Percentiles rank a stretch among this genome's conserved stretches.
Evolutionary conservation across 37 sponge, comb jelly and placozoan genomes (phyloP).

Genomic region (Aphrocallistes beatrix): DNA sequence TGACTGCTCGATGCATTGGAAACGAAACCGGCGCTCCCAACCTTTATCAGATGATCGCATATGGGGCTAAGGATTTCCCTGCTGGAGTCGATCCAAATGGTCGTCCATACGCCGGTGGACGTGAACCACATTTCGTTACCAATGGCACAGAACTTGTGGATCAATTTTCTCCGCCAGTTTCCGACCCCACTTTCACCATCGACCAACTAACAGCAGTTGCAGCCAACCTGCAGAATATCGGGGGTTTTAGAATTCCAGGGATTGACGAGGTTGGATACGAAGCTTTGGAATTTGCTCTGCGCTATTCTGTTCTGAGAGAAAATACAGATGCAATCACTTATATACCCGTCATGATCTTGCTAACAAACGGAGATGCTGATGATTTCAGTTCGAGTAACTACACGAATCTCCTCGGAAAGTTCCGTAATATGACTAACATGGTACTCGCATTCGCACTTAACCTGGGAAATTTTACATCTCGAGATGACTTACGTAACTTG

Average conservation of each 20-base stretch:
- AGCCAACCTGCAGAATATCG: not conserved
- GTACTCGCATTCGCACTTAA: not conserved
- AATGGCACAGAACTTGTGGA: not conserved
- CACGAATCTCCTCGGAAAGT: not conserved
- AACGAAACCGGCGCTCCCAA: not conserved
- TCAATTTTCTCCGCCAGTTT: not conserved
- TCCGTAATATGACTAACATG: not conserved
- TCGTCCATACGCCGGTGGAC: not conserved
- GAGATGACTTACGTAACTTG: not conserved
- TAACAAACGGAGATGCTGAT: not conserved
- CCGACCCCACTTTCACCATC: not conserved
- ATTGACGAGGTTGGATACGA: not conserved
- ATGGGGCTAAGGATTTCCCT: not conserved
- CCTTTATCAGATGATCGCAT: not conserved
- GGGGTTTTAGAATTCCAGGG: not conserved
- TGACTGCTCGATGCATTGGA: not conserved
- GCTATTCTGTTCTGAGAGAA: not conserved
- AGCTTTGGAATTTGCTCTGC: not conserved
- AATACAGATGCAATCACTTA: not conserved
- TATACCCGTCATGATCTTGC: not conserved
- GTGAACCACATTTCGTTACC: not conserved
- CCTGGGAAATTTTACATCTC: not conserved
- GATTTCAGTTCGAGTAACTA: not conserved
- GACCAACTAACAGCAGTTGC: not conserved
- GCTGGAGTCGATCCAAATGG: not conserved